These are phyloP conservation scores for Greenwoodochromis staneri DNA, from an alignment of 2,113 vertebrate genomes.

Conservation along the genomic window DNA sequence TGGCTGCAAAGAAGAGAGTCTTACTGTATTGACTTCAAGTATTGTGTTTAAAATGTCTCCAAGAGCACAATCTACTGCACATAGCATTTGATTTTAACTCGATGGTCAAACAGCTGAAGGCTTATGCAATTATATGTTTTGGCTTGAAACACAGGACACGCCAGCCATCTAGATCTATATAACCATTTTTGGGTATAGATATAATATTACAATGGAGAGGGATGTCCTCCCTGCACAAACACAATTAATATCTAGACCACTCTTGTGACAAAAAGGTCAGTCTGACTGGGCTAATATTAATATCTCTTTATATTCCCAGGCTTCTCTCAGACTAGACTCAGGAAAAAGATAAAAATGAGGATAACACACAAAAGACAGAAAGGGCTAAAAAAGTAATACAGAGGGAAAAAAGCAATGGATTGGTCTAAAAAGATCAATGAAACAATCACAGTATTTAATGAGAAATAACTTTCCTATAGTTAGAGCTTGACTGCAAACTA, in stretches of 20 bases:
- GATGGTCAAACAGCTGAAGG: neutral
- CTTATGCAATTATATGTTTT: neutral
- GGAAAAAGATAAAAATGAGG: neutral
- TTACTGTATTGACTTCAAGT: neutral
- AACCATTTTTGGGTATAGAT: neutral
- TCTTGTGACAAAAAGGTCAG: neutral
- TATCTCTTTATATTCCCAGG: neutral
- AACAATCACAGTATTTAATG: neutral
- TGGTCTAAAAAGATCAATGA: neutral
- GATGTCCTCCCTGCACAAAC: neutral
- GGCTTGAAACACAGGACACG: neutral
- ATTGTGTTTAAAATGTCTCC: neutral
- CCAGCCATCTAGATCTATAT: neutral
- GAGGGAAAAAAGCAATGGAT: neutral
- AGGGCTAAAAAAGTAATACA: neutral
- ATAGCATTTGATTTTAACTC: neutral
- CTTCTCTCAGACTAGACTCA: neutral
- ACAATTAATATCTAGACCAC: slow-evolving; percentile 9
- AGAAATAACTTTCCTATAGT: neutral
- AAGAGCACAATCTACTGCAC: neutral
- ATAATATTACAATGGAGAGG: neutral
- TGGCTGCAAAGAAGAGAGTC: neutral
- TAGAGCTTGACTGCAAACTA: neutral
- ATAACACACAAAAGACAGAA: neutral
- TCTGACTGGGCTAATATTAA: slow-evolving; percentile 11